phyloP scores from a whole-genome alignment of 2,113 vertebrate species.

The Laticauda laticaudata region DNA sequence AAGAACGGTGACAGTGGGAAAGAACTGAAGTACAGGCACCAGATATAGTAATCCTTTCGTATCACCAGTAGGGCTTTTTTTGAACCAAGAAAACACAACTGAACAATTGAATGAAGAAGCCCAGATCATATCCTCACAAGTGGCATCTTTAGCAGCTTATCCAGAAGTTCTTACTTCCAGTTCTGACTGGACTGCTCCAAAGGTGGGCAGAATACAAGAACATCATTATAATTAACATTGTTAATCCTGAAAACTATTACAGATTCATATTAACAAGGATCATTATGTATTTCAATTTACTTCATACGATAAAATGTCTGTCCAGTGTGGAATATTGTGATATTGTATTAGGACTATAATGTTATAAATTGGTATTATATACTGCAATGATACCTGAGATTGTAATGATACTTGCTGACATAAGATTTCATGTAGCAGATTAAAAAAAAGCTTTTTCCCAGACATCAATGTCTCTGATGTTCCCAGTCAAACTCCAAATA shows the following conservation, averaged over 20 bases:
- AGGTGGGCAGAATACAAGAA: not conserved
- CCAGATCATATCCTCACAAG: not conserved
- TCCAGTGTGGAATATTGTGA: conserved; percentile 13
- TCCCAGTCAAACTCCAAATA: not conserved
- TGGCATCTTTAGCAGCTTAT: not conserved
- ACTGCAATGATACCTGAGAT: conserved; percentile 34
- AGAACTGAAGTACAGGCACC: not conserved
- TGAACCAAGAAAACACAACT: not conserved
- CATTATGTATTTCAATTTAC: conserved; percentile 37
- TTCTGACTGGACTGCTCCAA: not conserved
- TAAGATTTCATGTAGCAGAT: not conserved
- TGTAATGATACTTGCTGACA: conserved; percentile 30
- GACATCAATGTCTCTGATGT: not conserved
- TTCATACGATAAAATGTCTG: conserved; percentile 35
- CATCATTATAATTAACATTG: not conserved
- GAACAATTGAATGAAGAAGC: not conserved
- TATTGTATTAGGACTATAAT: conserved; percentile 9
- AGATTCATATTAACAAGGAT: conserved; percentile 66
- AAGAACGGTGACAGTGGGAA: not conserved
- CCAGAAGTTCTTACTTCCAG: not conserved
- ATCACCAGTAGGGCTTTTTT: too few species aligned
- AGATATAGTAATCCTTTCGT: not conserved
- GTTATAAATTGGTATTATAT: not conserved
- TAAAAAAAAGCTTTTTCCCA: not conserved
- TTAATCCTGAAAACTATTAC: conserved; percentile 68